Conservation (phyloP, 2,888 invertebrate species). For the Netelia inedita region DNA sequence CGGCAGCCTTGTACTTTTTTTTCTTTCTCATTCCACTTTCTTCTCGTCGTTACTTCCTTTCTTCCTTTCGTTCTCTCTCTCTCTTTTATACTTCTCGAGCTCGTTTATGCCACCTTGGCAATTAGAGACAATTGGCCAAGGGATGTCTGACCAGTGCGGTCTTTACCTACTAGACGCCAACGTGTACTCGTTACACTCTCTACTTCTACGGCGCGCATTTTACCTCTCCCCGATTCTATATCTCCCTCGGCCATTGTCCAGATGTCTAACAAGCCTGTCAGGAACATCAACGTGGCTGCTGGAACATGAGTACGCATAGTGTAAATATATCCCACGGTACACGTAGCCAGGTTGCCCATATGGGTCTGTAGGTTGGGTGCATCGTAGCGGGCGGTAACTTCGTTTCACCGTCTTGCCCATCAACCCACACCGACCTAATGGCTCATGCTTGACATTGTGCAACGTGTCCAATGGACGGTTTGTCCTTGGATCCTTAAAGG, state of each 20-base stretch:
- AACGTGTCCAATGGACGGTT: conserved; percentile 24
- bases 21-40: conserved; percentile 2
- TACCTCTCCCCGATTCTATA: not conserved
- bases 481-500: conserved; percentile 9
- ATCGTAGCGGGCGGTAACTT: conserved; percentile 57
- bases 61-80: not conserved
- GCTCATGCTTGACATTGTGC: conserved; percentile 50
- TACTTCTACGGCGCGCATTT: not conserved
- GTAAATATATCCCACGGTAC: not conserved
- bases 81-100: not conserved
- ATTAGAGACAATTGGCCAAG: conserved; percentile 63
- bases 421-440: conserved; percentile 19
- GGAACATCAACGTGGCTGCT: not conserved
- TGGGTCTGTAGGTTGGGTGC: conserved; percentile 42
- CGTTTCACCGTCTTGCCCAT: conserved; percentile 41
- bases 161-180: conserved; percentile 29
- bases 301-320: not conserved
- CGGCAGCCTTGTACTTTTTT: not conserved
- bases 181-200: not conserved
- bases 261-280: conserved; percentile 20
- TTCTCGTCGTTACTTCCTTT: conserved; percentile 2
- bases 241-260: conserved; percentile 44
- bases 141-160: conserved; percentile 13
- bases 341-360: not conserved
- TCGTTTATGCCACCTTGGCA: conserved; percentile 34